A percentile compares a stretch with the other conserved stretches of the same genome.
These are phyloP conservation scores for Anoplophora glabripennis DNA, from an alignment of 1,140 invertebrate species.

Conservation along the genomic window DNA sequence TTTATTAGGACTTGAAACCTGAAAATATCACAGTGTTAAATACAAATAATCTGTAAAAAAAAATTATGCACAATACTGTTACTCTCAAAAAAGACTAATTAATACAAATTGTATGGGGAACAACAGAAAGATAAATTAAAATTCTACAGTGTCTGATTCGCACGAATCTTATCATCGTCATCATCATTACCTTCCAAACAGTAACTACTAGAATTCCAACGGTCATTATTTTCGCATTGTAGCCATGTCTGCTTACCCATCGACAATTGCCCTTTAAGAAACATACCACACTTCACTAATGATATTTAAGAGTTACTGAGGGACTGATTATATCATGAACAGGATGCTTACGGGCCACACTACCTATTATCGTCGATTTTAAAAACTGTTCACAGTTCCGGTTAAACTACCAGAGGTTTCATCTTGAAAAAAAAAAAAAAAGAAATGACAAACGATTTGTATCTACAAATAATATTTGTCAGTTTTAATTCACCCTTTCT, in stretches of 20 bases:
- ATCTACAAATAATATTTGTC: too few species aligned
- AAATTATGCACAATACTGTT: not conserved
- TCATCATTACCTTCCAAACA: slow-evolving; percentile 70
- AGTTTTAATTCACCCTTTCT: too few species aligned
- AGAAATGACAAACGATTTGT: too few species aligned
- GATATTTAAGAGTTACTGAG: too few species aligned
- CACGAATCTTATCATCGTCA: slow-evolving; percentile 26
- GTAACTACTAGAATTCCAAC: slow-evolving; percentile 71
- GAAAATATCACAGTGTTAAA: slow-evolving; percentile 38
- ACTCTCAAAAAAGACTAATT: not conserved
- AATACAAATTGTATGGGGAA: not conserved
- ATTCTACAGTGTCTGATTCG: slow-evolving; percentile 34
- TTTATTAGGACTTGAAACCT: slow-evolving; percentile 11
- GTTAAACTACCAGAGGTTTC: too few species aligned
- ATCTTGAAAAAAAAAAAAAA: too few species aligned
- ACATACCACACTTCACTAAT: not conserved
- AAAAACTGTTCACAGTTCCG: too few species aligned
- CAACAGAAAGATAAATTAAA: too few species aligned
- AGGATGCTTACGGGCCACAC: too few species aligned
- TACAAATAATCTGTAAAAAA: slow-evolving; percentile 10
- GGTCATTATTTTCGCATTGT: slow-evolving; percentile 76
- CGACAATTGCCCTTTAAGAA: slow-evolving; percentile 71
- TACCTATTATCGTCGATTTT: too few species aligned
- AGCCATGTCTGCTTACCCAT: slow-evolving; percentile 84
- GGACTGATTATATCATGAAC: too few species aligned